phyloP scores from a whole-genome alignment of 2,797 vertebrate species.

The Thunnus albacares region DNA sequence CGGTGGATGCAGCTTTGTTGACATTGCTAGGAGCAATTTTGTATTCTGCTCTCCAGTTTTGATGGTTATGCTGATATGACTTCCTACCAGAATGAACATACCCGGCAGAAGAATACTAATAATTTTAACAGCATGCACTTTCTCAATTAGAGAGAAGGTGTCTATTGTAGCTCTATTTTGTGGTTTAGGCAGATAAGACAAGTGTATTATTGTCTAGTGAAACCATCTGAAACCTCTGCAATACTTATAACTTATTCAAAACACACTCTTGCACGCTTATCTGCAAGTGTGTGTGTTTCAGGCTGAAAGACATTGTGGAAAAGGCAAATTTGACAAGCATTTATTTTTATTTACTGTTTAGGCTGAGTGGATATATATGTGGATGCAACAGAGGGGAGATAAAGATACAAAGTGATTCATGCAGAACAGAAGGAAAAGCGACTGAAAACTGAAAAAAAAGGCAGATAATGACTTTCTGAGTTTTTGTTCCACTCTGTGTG shows the following conservation, averaged over 20 bases:
- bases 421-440: constrained; percentile 21
- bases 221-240: constrained; percentile 30
- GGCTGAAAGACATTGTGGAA: not conserved
- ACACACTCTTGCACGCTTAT: constrained; percentile 13
- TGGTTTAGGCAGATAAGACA: constrained; percentile 28
- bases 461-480: constrained; percentile 8
- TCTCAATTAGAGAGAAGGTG: constrained; percentile 59
- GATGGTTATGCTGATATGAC: constrained; percentile 70
- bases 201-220: constrained; percentile 17
- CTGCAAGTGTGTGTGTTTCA: constrained; percentile 32
- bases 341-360: constrained; percentile 24
- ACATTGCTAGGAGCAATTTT: constrained; percentile 43
- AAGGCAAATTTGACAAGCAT: not conserved
- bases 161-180: constrained; percentile 29
- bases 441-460: not conserved
- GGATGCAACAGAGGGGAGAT: constrained; percentile 9
- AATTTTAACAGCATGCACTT: constrained; percentile 48
- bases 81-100: constrained; percentile 45
- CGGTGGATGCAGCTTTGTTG: constrained; percentile 50
- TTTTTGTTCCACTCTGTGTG: constrained; percentile 21
- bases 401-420: constrained; percentile 12
- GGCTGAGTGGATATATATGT: not conserved
- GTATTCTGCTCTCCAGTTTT: constrained; percentile 61
- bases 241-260: constrained; percentile 27
- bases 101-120: constrained; percentile 64